These are phyloP conservation scores for Tetanocera ferruginea DNA, from an alignment of 2,888 invertebrate species.

Conservation along the genomic window DNA sequence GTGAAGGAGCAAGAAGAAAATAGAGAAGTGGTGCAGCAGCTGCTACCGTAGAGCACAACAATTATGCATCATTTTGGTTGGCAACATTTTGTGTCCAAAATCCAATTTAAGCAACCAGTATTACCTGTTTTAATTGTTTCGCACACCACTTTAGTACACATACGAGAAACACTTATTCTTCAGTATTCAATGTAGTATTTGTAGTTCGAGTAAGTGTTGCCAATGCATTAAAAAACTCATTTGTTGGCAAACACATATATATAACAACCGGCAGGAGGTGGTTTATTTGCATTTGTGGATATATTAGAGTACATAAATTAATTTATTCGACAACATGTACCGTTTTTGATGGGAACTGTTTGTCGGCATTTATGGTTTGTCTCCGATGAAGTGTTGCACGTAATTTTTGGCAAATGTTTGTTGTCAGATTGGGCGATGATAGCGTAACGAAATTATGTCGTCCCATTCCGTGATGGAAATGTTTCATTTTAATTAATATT, in stretches of 20 bases:
- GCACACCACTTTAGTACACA: neutral
- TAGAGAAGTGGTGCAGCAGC: too few species aligned
- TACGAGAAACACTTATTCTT: neutral
- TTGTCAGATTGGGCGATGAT: too few species aligned
- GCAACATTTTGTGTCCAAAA: constrained; percentile 13
- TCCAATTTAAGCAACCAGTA: neutral
- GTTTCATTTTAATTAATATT: too few species aligned
- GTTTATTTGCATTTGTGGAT: constrained; percentile 30
- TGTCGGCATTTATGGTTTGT: too few species aligned
- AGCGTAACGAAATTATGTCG: too few species aligned
- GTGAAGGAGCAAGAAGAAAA: too few species aligned
- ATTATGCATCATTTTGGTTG: neutral
- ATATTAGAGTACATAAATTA: constrained; percentile 64
- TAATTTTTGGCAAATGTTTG: too few species aligned
- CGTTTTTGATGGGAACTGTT: neutral
- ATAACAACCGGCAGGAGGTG: neutral
- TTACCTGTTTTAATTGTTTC: constrained; percentile 26
- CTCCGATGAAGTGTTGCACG: too few species aligned
- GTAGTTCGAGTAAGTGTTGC: constrained; percentile 17
- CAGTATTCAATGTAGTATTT: too few species aligned
- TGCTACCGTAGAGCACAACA: too few species aligned
- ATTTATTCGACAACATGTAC: constrained; percentile 68
- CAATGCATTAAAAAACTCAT: constrained; percentile 49
- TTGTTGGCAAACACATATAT: constrained; percentile 25
- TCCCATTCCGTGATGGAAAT: too few species aligned